A percentile compares a stretch with the other conserved stretches of the same genome.
phyloP scores from a whole-genome alignment of 1,140 invertebrate genomes.

The Lepidurus apus region DNA sequence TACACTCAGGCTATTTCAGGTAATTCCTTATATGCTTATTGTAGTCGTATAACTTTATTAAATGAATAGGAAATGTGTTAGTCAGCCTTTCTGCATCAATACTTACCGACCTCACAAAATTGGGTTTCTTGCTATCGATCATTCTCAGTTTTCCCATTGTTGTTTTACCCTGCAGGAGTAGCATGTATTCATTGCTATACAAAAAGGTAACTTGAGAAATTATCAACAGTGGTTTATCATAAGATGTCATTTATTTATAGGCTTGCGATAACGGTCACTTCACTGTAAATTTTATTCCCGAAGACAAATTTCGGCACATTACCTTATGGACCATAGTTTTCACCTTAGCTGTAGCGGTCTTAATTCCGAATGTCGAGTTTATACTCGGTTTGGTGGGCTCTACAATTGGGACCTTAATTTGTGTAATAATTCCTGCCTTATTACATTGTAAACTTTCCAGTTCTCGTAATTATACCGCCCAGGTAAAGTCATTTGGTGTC shows the following conservation, averaged over 20 bases:
- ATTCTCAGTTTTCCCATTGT: slow-evolving; percentile 94
- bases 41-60: slow-evolving; percentile 23
- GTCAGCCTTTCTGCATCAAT: slow-evolving; percentile 73
- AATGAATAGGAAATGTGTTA: slow-evolving; percentile 74
- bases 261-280: background rate
- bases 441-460: slow-evolving; percentile 30
- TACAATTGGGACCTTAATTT: slow-evolving; percentile 90
- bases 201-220: slow-evolving; percentile 61
- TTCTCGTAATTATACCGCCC: slow-evolving; percentile 1
- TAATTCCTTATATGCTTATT: slow-evolving; percentile 43
- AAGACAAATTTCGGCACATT: slow-evolving; percentile 67
- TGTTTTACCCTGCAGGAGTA: slow-evolving; percentile 91
- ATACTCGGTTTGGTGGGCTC: slow-evolving; percentile 87
- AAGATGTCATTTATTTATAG: background rate
- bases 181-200: slow-evolving; percentile 85
- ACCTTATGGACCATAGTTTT: slow-evolving; percentile 67
- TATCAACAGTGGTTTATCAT: background rate
- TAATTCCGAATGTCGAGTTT: slow-evolving; percentile 84
- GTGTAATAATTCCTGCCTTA: slow-evolving; percentile 78
- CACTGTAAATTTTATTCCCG: slow-evolving; percentile 56
- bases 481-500: background rate
- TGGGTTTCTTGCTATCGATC: slow-evolving; percentile 89
- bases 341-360: slow-evolving; percentile 62
- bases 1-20: slow-evolving; percentile 65
- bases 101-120: slow-evolving; percentile 78